phyloP scores from a whole-genome alignment of 2,113 vertebrate genomes.

The Uria lomvia region DNA sequence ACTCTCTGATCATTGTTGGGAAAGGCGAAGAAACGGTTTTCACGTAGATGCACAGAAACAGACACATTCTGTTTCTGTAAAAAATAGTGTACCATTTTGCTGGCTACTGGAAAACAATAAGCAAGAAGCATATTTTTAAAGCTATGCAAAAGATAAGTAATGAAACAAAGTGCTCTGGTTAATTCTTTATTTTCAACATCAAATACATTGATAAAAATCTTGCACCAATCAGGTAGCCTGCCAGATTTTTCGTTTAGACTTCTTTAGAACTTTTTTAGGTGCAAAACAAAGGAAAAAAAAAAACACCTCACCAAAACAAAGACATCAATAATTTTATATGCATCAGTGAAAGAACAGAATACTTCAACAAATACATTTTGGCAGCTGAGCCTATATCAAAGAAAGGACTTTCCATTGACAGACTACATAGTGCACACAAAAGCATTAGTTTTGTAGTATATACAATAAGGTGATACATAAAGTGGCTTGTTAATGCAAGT shows the following conservation, averaged over 20 bases:
- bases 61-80: neutral
- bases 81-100: neutral
- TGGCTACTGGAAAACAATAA: neutral
- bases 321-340: slow-evolving; percentile 46
- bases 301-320: slow-evolving; percentile 58
- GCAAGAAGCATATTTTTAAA: neutral
- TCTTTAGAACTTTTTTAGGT: slow-evolving; percentile 37
- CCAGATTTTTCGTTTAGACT: slow-evolving; percentile 47
- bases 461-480: slow-evolving; percentile 71
- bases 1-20: neutral
- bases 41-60: neutral
- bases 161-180: slow-evolving; percentile 7
- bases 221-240: slow-evolving; percentile 58
- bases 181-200: slow-evolving; percentile 78
- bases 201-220: slow-evolving; percentile 74
- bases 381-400: slow-evolving; percentile 63
- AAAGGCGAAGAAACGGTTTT: neutral
- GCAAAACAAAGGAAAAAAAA: slow-evolving; percentile 59
- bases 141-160: neutral
- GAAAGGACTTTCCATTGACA: slow-evolving; percentile 65
- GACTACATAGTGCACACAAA: slow-evolving; percentile 63
- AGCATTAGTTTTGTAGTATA: slow-evolving; percentile 42
- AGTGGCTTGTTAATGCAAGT: slow-evolving; percentile 71
- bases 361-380: slow-evolving; percentile 60
- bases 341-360: slow-evolving; percentile 55